These are phyloP conservation scores for Platyscapa corneri DNA, from an alignment of 1,140 invertebrate species.

Conservation along the genomic window DNA sequence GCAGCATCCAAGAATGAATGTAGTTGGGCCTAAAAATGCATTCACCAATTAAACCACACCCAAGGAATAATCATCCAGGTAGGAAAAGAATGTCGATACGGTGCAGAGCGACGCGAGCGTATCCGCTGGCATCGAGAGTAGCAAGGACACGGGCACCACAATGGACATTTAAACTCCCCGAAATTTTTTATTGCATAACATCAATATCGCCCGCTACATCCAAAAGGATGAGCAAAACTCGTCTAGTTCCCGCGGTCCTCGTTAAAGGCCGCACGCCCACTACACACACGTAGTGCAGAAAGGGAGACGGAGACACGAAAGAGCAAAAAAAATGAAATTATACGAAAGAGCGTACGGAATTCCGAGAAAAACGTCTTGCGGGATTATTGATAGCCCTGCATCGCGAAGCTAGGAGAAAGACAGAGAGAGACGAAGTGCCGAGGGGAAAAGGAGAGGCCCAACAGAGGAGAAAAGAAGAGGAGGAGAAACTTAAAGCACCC, in stretches of 20 bases:
- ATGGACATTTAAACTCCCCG: slow-evolving; percentile 34
- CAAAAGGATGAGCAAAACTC: background rate
- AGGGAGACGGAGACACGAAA: background rate
- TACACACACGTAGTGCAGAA: background rate
- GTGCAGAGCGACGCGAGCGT: background rate
- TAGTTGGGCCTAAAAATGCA: background rate
- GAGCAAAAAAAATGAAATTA: slow-evolving; percentile 21
- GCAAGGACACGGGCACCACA: background rate
- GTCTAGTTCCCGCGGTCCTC: slow-evolving; percentile 32
- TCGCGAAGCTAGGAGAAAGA: slow-evolving; percentile 43
- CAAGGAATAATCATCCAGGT: background rate
- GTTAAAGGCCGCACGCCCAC: slow-evolving; percentile 30
- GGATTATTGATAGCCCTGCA: slow-evolving; percentile 54
- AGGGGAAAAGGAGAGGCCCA: background rate
- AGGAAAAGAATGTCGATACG: background rate
- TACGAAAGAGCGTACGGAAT: slow-evolving; percentile 49
- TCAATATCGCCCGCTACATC: slow-evolving; percentile 4
- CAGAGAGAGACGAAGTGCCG: background rate
- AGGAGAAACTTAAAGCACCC: slow-evolving; percentile 37
- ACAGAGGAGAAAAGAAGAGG: background rate
- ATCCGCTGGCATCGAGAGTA: background rate
- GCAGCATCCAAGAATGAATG: background rate
- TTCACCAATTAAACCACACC: slow-evolving; percentile 19
- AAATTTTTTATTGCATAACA: slow-evolving; percentile 41
- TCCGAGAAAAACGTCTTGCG: slow-evolving; percentile 54